A percentile compares a stretch with the other conserved stretches of the same genome.
These are phyloP conservation scores for Petrocephalus zakoni DNA, from an alignment of 2,113 vertebrate genomes.

Conservation along the genomic window DNA sequence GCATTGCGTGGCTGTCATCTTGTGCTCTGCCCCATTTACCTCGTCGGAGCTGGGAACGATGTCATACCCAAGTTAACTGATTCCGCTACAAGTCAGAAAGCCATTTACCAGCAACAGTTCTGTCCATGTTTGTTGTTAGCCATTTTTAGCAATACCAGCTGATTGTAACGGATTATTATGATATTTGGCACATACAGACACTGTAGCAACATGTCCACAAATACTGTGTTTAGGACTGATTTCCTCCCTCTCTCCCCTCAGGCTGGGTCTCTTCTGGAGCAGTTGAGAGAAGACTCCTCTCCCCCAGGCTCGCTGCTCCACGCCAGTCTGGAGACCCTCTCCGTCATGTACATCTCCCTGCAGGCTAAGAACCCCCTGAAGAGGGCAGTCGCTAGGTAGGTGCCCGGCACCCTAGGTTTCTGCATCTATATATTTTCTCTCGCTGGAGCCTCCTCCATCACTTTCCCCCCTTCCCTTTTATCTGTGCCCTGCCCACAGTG, in stretches of 20 bases:
- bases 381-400: constrained; percentile 66
- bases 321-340: constrained; percentile 71
- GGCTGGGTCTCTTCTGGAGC: constrained; percentile 69
- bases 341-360: constrained; percentile 68
- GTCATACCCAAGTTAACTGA: background rate
- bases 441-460: background rate
- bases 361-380: constrained; percentile 79
- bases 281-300: constrained; percentile 44
- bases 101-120: background rate
- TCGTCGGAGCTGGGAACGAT: background rate
- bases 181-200: too few species aligned
- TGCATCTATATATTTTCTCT: background rate
- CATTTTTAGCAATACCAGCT: background rate
- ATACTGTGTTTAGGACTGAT: too few species aligned
- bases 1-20: background rate
- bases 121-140: background rate
- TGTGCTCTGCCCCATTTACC: background rate
- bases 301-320: constrained; percentile 50
- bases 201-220: too few species aligned
- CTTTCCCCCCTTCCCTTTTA: background rate
- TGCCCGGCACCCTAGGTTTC: background rate
- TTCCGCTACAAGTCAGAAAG: background rate
- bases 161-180: too few species aligned
- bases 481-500: constrained; percentile 51
- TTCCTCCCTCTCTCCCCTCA: constrained; percentile 33